Evolutionary conservation across 2,888 invertebrate species (phyloP), one percentile per base, ranked within the genome.

Genomic region (Yponomeuta plumbellus): DNA sequence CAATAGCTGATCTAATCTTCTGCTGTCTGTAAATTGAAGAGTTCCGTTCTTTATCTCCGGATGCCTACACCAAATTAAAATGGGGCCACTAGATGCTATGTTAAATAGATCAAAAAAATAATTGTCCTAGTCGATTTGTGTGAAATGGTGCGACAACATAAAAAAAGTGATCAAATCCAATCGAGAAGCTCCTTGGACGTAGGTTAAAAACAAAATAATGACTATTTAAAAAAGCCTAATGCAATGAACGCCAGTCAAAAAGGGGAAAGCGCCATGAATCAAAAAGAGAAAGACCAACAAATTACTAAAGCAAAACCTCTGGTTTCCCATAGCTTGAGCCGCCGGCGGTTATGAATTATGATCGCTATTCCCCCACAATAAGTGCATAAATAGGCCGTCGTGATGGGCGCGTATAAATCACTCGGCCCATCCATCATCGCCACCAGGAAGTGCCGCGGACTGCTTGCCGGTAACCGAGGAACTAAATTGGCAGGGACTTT

Each of bases 341-440:
- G 66, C 26, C 68, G 71, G 71, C 76, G 44, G 77, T 81, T 82
- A 86, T 88, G 87, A 88, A 88, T 88, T 86, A 89, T 87, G 88
- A 86, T 86, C 84, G 85, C 83, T 83, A 17, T 78, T 83, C 85
- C 81, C 81, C 79, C 81, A 86, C 87, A 88, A 87, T 88, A 86
- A 88, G 86, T 86, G 87, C 87, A 87, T 86, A 86, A 87, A 87
- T 84, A 87, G 86, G 80, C 81, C 77, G 75, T 73, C 44, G 74
- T 64, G 58, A 63, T 58, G 57, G 44, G 75, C 70, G 71, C 72
- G 74, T 76, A 83, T 84, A 81, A 81, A 81, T 81, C 84, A 83
- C 78, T 74, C 68, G 69, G 71, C 72, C 72, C 77, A 85, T 86
- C 84, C 80, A 82, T 81, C 85, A 82, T 73, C 70, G 66, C 66